Conservation (phyloP, 53 echinoderm and acorn worm genomes). For the Glandiceps talaboti region DNA sequence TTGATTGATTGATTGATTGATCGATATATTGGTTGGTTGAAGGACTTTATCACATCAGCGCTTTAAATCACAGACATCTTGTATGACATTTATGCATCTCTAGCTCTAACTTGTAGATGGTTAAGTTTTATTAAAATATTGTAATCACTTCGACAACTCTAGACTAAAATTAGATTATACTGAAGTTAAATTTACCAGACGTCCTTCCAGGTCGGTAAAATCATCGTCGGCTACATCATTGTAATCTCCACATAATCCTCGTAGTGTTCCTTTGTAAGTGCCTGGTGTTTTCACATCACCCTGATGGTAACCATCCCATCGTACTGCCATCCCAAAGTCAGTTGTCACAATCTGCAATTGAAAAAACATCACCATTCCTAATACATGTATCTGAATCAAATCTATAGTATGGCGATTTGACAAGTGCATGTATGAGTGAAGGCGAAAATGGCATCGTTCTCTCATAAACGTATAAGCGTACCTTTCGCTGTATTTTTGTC, state of each 20-base stretch:
- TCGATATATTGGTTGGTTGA: no score
- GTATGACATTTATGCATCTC: no score
- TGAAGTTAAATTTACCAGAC: neutral
- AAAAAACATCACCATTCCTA: neutral
- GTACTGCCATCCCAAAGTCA: neutral
- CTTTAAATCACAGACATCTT: neutral
- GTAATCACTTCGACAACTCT: no score
- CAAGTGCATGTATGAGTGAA: no score
- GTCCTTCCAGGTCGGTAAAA: neutral
- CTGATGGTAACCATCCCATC: neutral
- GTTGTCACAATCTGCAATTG: neutral
- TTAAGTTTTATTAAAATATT: no score
- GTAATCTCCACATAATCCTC: neutral
- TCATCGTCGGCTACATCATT: neutral
- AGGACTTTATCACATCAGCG: neutral
- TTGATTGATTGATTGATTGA: no score
- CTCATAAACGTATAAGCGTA: no score
- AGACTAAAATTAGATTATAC: no score
- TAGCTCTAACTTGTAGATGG: no score
- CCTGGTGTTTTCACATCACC: neutral
- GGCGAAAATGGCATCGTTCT: no score
- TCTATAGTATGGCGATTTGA: neutral
- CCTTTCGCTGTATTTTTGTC: no score
- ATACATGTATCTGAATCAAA: neutral
- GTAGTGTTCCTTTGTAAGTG: neutral